Conservation (phyloP, 2,113 vertebrate species). For the Coturnix japonica region DNA sequence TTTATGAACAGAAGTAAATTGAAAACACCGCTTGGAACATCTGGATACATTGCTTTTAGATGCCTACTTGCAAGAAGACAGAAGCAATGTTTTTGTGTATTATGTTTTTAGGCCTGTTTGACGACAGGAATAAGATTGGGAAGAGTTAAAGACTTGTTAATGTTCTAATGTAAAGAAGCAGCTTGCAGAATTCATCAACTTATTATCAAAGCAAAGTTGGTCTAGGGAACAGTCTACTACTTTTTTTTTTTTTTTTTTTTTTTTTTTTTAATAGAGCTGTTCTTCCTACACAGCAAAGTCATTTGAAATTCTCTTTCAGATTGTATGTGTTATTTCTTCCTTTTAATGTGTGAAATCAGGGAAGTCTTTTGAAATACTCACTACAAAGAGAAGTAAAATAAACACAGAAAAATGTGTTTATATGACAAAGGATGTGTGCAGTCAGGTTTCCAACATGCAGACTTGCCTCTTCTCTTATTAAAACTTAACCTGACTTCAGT, state of each 20-base stretch:
- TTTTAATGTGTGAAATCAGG: background rate
- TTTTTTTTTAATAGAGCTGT: accelerated
- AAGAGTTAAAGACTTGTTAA: background rate
- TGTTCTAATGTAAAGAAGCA: background rate
- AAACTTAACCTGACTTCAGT: background rate
- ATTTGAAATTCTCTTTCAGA: background rate
- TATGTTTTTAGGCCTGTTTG: background rate
- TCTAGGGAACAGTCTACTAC: background rate
- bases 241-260: no score
- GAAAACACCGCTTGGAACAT: slow-evolving; percentile 26
- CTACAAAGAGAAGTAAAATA: background rate
- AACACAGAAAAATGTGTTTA: background rate
- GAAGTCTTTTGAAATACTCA: background rate
- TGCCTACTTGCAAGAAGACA: background rate
- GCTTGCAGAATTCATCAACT: background rate
- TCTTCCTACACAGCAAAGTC: background rate
- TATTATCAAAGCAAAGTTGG: background rate
- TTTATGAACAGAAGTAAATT: slow-evolving; percentile 26
- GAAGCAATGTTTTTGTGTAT: background rate
- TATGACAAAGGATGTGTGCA: background rate
- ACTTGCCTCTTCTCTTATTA: background rate
- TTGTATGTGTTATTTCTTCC: background rate
- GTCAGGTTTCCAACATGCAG: accelerated
- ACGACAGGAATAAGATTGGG: background rate
- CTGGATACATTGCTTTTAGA: background rate